Base-by-base conservation (phyloP, 2,797 vertebrate species). In the Taeniopygia guttata region DNA sequence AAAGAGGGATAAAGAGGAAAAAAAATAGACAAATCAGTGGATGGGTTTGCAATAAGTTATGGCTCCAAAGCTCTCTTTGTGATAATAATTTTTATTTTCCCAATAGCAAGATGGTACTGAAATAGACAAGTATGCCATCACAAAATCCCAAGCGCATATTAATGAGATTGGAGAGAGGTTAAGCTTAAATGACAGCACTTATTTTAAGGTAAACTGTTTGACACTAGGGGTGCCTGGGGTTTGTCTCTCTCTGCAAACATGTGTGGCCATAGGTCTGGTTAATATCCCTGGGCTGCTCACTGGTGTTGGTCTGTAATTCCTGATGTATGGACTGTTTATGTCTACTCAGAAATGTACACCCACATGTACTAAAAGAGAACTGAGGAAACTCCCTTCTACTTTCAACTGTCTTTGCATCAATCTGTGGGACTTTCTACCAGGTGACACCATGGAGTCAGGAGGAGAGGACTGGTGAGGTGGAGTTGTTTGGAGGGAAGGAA, bases 11-110 rank as follows among this genome's bases (percentile, higher is more conserved):
- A 74, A 74, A 64, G 68, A 74, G 21, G 4, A 3, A 59, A 88
- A 88, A 84, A 88, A 87, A 73, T 11, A 43, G 79, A 67, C 67
- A 92, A 90, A 90, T 84, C 77, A 82, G 46, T 86, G 78, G 55
- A 78, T 46, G 21, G 26, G 30, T 76, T 55, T 95, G 29, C 82
- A 91, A 21, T 67, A 91, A 88, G 18, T 20, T 46, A 73, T 4
- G 26, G 7, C 30, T 90, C 46, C 76, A 86, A 91, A 92, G 19
- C 7, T 88, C 13, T 66, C 27, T n/a, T 69, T 79, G 8, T 36
- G 54, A 88, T 70, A 90, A 76, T 32, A 10, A n/a, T 2, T 1
- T n/a, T 0, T 40, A 76, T 52, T 5, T 2, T 5, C 2, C 25
- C 3, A 1, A 7, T 42, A 78, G 11, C 6, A 70, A 69, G 56